Evolutionary conservation across 2,113 vertebrate genomes (phyloP).

Genomic region (Sebastes fasciatus): DNA sequence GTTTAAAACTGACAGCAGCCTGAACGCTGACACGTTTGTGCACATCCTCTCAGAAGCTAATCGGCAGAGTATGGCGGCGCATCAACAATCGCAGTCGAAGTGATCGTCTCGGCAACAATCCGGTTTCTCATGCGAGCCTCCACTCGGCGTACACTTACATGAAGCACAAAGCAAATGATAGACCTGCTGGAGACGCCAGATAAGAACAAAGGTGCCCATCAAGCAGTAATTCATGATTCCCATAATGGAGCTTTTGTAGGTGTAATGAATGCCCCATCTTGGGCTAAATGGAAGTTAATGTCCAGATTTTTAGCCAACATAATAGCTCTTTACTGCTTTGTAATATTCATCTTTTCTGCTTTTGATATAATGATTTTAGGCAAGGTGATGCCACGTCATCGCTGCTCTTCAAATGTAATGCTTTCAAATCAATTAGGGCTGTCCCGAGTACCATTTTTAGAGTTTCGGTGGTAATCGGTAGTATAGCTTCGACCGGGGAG

Average conservation of each 20-base stretch:
- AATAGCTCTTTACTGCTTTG: constrained; percentile 13
- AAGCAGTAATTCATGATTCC: constrained; percentile 19
- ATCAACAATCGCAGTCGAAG: constrained; percentile 2
- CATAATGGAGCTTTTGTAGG: constrained; percentile 18
- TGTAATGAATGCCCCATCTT: background rate
- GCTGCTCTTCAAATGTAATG: background rate
- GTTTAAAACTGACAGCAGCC: constrained; percentile 33
- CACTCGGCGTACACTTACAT: background rate
- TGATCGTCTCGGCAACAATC: constrained; percentile 15
- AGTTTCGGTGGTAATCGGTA: no score
- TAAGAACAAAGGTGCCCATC: constrained; percentile 50
- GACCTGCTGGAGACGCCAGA: constrained; percentile 34
- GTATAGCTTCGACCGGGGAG: no score
- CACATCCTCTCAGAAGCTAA: constrained; percentile 17
- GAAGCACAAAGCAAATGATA: constrained; percentile 33
- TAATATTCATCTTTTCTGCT: constrained; percentile 24
- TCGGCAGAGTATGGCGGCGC: background rate
- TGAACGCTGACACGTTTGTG: constrained; percentile 15
- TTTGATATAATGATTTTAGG: constrained; percentile 11
- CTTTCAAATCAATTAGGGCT: background rate
- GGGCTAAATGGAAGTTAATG: constrained; percentile 26
- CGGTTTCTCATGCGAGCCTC: constrained; percentile 9
- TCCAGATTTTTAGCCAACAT: constrained; percentile 12
- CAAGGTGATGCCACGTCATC: background rate
- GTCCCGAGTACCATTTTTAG: no score